Evolutionary conservation across 2,888 invertebrate genomes (phyloP), one percentile per base, ranked within the genome.

Genomic region (Philhelius pedissequus): DNA sequence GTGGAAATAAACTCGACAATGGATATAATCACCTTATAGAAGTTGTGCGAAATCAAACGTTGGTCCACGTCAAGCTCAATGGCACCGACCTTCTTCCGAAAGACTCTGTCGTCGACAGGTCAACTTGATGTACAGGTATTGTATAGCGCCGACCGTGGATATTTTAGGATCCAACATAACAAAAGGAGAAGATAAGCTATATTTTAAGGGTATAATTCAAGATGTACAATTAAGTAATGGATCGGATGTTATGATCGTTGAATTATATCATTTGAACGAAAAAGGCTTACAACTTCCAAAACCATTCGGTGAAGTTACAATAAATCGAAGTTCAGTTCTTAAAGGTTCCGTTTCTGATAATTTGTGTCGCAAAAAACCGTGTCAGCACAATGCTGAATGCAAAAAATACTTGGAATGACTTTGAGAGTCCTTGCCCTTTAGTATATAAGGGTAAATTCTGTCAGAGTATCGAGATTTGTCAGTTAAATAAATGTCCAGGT

Each of bases 391-490:
- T 90, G 97, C 97, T 27, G 94, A 94, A 40, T 98, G 98, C 90
- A n/a, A 91, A 93, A 48, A 94, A 95, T 87, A 97, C 97, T 1
- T 98, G 97, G 96, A 98, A 98, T 92, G 98, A 98, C 91, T 98
- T 96, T 91, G 93, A 93, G 94, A 98, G 98, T 90, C 92, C 94
- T 64, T 98, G 98, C 89, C 94, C 96, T 0, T 94, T 95, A 81
- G 98, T 97, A 13, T 98, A 96, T 92, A 97, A 97, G 90, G 98
- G 98, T 66, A 97, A 98, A 92, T 95, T 95, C 87, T 98, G 98
- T 90, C 95, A 95, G 82, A 97, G 97, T 89, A 95, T 96, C 90
- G 97, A 97, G 92, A 97, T 97, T 92, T 98, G 97, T 89, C 95
- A 96, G 90, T 92, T 97, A 87, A 95, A 95, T 90, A 94, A 94